Base-by-base conservation (phyloP, 1,140 invertebrate genomes). In the Euglossa dilemma region DNA sequence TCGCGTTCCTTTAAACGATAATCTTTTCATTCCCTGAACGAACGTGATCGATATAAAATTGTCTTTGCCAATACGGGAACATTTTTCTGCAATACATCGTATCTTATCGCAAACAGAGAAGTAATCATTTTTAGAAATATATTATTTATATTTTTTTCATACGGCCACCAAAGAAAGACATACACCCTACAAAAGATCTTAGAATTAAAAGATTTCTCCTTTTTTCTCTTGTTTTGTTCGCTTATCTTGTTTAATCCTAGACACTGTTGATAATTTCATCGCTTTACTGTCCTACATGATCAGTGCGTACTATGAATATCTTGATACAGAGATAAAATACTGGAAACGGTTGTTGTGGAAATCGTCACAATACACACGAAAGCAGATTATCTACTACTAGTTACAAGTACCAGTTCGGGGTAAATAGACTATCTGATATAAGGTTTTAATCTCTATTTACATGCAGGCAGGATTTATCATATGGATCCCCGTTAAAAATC, bases 101-200 rank as follows among this genome's bases (percentile, higher is more conserved):
- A 78, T 78, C 75, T 85, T 82, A 82, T 81, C 64, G 23, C 6
- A 16, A 20, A 25, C 9, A 9, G 28, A 43, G 28, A 61, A 54
- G 50, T 70, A 25, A 83, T 83, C 20, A 36, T 47, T 25, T 63
- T 83, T 25, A 45, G 25, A 83, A 54, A 80, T 64, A 56, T n/a
- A 47, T 23, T 69, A 20, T 61, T 70, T 36, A 28, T 71, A 23
- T 47, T 47, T 6, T 12, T 6, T 4, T 47, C 11, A 63, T 4
- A 36, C 1, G 11, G 1, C 2, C 52, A 56, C 4, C 6, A 11
- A 45, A 56, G 43, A n/a, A 23, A 20, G 5, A 12, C 50, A 1
- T 52, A 16, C 9, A 6, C 7, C 23, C 23, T 18, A 36, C 8
- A 36, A 75, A 50, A 16, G n/a, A 50, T 23, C 7, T 75, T 50